phyloP scores from a whole-genome alignment of 2,888 invertebrate species.

The Metopia argyrocephala region DNA sequence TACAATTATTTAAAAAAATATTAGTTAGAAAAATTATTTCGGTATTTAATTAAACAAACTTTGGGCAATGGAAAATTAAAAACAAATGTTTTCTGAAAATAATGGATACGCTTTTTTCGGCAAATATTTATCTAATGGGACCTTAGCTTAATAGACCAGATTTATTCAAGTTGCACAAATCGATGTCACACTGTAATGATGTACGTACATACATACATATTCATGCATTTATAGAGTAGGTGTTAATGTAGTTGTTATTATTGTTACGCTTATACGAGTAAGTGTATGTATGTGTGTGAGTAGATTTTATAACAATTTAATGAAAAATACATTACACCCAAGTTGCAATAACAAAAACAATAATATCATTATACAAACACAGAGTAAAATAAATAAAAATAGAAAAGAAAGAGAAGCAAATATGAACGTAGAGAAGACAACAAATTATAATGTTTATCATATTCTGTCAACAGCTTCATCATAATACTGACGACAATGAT shows the following conservation, averaged over 20 bases:
- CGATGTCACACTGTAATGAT: too few relatives aligned
- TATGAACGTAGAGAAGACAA: too few relatives aligned
- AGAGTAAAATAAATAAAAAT: neutral
- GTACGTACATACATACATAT: neutral
- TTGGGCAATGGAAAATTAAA: too few relatives aligned
- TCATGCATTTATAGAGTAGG: neutral
- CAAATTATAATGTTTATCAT: constrained; percentile 61
- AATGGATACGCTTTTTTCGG: too few relatives aligned
- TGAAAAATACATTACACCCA: constrained; percentile 64
- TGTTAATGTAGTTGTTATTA: neutral
- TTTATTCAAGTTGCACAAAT: too few relatives aligned
- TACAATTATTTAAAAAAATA: too few relatives aligned
- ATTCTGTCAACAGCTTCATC: constrained; percentile 49
- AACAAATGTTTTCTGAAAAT: too few relatives aligned
- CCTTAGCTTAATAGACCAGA: too few relatives aligned
- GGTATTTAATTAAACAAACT: too few relatives aligned
- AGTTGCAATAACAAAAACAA: constrained; percentile 40
- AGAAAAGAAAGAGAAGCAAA: neutral
- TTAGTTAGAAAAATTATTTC: too few relatives aligned
- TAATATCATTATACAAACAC: constrained; percentile 12
- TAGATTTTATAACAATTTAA: constrained; percentile 58
- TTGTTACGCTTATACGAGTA: neutral
- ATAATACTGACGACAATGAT: constrained; percentile 43
- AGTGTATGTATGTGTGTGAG: neutral
- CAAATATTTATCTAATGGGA: too few relatives aligned